Conservation (phyloP, 2,888 invertebrate species). For the Biston stratarius region DNA sequence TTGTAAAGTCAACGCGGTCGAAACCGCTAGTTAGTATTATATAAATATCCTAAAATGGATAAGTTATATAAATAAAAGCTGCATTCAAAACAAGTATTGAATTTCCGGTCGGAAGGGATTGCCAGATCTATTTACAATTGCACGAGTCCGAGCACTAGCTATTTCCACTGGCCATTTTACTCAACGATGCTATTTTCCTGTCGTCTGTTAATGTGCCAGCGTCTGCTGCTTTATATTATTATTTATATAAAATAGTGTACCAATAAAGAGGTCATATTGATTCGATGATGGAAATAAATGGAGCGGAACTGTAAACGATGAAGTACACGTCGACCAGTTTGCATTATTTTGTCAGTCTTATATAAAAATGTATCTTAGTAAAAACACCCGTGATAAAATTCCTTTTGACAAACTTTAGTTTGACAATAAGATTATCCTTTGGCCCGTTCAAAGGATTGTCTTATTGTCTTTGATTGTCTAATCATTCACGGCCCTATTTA, state of each 20-base stretch:
- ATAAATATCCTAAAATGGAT: neutral
- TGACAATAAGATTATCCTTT: neutral
- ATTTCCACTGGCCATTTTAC: constrained; percentile 5
- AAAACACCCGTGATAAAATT: too few relatives aligned
- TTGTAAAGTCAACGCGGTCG: too few relatives aligned
- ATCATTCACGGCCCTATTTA: constrained; percentile 11
- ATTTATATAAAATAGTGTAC: neutral
- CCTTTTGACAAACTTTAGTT: too few relatives aligned
- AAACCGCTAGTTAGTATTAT: too few relatives aligned
- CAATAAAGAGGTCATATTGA: neutral
- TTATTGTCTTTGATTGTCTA: neutral
- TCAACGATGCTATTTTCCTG: constrained; percentile 1
- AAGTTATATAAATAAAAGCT: neutral
- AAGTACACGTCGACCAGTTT: neutral
- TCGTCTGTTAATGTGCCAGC: constrained; percentile 1
- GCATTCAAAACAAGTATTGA: neutral
- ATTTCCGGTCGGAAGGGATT: neutral
- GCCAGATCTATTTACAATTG: neutral
- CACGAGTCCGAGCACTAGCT: neutral
- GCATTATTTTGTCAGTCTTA: too few relatives aligned
- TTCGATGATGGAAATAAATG: neutral
- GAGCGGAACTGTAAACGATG: neutral
- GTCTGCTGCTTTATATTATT: neutral
- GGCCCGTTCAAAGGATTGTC: neutral
- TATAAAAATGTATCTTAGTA: too few relatives aligned